Percentiles rank a stretch among this genome's conserved stretches.
These are phyloP conservation scores for Microctonus aethiopoides DNA, from an alignment of 2,888 invertebrate genomes.

Conservation along the genomic window DNA sequence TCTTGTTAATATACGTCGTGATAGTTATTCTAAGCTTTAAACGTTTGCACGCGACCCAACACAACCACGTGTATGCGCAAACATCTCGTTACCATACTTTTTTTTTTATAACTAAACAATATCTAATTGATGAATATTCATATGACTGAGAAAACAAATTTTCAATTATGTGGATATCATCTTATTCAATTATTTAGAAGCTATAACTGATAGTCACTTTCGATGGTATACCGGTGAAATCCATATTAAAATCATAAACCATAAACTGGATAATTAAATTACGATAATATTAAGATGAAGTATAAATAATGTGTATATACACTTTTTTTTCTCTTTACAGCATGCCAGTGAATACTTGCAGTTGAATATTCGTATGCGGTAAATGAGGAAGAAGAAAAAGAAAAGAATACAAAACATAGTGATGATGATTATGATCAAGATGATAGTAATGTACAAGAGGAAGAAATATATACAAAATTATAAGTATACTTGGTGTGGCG, in stretches of 20 bases:
- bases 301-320: not conserved
- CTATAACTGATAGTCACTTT: not conserved
- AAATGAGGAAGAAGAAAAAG: not conserved
- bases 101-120: not conserved
- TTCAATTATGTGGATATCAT: not conserved
- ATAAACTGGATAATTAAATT: not conserved
- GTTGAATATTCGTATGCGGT: too few relatives aligned
- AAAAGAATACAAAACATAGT: not conserved
- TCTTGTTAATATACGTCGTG: slow-evolving; percentile 4
- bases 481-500: slow-evolving; percentile 20
- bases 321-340: too few relatives aligned
- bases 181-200: not conserved
- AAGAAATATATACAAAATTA: not conserved
- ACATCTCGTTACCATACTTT: not conserved
- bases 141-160: not conserved
- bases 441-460: slow-evolving; percentile 8
- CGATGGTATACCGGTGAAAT: not conserved
- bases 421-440: not conserved
- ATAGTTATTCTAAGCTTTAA: slow-evolving; percentile 38
- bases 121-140: slow-evolving; percentile 1
- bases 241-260: not conserved
- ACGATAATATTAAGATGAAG: not conserved
- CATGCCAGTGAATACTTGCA: not conserved
- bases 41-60: slow-evolving; percentile 42
- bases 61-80: slow-evolving; percentile 11